Conservation (phyloP, 2,113 vertebrate genomes). For the Chionis minor region DNA sequence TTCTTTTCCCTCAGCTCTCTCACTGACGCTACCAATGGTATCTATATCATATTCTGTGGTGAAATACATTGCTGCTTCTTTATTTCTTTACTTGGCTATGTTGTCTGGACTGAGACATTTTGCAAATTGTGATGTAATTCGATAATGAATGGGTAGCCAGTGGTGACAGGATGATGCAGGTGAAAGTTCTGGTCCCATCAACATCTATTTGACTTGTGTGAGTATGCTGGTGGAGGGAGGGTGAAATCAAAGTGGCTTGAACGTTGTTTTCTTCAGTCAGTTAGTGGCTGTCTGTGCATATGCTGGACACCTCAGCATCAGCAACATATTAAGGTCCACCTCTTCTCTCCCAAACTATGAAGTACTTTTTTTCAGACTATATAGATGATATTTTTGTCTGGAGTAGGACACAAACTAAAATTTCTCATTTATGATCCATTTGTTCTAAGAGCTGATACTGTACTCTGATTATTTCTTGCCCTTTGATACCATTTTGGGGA, state of each 20-base stretch:
- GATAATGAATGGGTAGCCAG: neutral
- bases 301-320: neutral
- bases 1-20: neutral
- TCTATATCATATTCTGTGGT: neutral
- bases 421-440: neutral
- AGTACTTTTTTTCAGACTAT: neutral
- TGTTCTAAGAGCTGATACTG: neutral
- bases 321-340: neutral
- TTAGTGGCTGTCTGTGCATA: neutral
- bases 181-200: neutral
- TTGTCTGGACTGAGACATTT: neutral
- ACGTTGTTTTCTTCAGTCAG: neutral
- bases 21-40: neutral
- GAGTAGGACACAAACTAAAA: neutral
- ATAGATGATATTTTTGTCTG: neutral
- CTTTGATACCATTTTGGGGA: neutral
- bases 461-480: neutral
- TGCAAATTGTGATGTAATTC: neutral
- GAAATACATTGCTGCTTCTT: neutral
- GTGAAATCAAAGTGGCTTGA: neutral
- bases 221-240: neutral
- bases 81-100: too few species aligned
- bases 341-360: neutral
- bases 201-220: neutral
- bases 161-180: neutral